Evolutionary conservation across 2,113 vertebrate genomes (phyloP).

Genomic region (Corvus cornix): DNA sequence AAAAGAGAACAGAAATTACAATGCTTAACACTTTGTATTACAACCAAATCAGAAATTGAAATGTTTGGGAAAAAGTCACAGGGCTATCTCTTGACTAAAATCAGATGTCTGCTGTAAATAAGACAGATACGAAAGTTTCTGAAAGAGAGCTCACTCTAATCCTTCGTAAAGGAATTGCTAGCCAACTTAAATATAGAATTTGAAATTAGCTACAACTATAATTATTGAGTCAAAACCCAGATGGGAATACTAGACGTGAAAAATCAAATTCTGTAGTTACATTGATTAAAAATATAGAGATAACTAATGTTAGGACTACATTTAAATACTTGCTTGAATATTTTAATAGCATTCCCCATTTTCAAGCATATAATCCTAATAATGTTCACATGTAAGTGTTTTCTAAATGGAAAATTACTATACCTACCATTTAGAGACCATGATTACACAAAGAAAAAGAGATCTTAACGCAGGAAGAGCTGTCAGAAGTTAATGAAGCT

Average conservation of each 20-base stretch:
- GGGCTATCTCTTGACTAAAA: background rate
- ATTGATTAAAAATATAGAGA: slow-evolving; percentile 13
- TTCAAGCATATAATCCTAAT: slow-evolving; percentile 12
- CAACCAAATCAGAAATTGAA: background rate
- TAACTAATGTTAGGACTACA: background rate
- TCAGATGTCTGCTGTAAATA: background rate
- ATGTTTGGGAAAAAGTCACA: background rate
- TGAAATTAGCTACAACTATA: background rate
- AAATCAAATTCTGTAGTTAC: background rate
- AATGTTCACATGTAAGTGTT: background rate
- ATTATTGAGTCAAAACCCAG: background rate
- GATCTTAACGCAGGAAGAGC: background rate
- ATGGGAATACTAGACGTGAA: background rate
- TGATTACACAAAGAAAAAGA: background rate
- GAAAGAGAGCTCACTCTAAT: background rate
- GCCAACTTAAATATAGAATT: background rate
- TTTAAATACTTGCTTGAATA: background rate
- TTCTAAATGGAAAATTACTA: slow-evolving; percentile 30
- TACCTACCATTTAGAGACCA: background rate
- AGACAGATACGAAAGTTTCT: background rate
- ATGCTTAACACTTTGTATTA: background rate
- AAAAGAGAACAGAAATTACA: background rate
- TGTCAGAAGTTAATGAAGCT: slow-evolving; percentile 1
- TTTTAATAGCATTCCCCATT: slow-evolving; percentile 13
- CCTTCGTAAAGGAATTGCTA: background rate